Conservation (phyloP, 1,140 invertebrate genomes). For the Drosophila nigrodunni region DNA sequence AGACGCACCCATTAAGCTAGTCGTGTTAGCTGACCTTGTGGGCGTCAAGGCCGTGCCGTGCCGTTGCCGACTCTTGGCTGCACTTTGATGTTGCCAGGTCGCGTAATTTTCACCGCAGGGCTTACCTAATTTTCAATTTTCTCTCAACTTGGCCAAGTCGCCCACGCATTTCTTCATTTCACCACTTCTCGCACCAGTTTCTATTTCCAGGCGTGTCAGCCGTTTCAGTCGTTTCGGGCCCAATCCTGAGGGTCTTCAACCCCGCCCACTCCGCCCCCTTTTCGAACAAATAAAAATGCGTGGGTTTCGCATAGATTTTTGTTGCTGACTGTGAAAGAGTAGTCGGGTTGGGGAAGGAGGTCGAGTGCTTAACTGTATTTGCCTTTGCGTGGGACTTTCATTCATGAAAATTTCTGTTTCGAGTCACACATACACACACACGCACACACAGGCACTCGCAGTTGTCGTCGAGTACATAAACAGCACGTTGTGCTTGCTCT, state of each 20-base stretch:
- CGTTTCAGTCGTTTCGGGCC: slow-evolving; percentile 22
- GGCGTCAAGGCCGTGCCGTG: slow-evolving; percentile 34
- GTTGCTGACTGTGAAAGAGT: slow-evolving; percentile 1
- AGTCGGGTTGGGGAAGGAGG: background rate
- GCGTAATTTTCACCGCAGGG: slow-evolving; percentile 45
- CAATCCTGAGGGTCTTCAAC: slow-evolving; percentile 14
- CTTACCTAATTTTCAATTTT: slow-evolving; percentile 57
- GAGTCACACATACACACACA: slow-evolving; percentile 42
- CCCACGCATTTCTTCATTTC: slow-evolving; percentile 36
- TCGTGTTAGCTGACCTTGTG: slow-evolving; percentile 32
- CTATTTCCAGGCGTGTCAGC: slow-evolving; percentile 38
- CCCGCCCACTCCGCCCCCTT: background rate
- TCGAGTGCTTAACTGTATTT: slow-evolving; percentile 36
- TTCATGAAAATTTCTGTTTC: slow-evolving; percentile 79
- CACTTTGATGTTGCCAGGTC: slow-evolving; percentile 55
- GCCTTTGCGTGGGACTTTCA: slow-evolving; percentile 80
- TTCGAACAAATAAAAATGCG: slow-evolving; percentile 10
- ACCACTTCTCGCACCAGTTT: slow-evolving; percentile 14
- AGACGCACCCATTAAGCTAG: slow-evolving; percentile 36
- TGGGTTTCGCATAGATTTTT: slow-evolving; percentile 40
- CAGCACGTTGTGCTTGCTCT: slow-evolving; percentile 36
- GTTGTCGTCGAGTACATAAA: slow-evolving; percentile 41
- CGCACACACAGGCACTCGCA: slow-evolving; percentile 44
- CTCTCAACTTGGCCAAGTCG: slow-evolving; percentile 33
- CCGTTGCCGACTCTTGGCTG: slow-evolving; percentile 22